Evolutionary conservation across 2,113 vertebrate genomes (phyloP).

Genomic region (Aldabrachelys gigantea): DNA sequence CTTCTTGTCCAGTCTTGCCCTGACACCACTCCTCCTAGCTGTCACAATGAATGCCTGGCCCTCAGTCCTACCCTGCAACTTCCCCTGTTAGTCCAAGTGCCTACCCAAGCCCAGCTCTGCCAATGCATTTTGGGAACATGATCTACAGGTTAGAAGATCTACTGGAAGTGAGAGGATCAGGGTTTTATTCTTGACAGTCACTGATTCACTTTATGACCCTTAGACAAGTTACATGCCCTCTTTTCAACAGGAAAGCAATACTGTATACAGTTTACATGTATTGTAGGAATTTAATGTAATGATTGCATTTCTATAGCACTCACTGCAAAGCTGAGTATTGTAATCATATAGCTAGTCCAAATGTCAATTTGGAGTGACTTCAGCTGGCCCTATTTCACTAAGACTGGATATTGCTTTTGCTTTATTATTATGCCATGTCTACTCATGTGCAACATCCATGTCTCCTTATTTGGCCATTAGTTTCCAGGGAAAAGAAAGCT

Average conservation of each 20-base stretch:
- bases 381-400: background rate
- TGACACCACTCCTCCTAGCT: background rate
- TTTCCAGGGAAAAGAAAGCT: conserved; percentile 4
- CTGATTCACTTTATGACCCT: background rate
- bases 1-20: background rate
- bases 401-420: background rate
- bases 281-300: background rate
- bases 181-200: background rate
- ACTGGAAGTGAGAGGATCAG: background rate
- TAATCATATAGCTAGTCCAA: background rate
- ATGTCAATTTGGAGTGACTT: background rate
- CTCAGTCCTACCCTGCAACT: background rate
- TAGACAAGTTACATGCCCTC: background rate
- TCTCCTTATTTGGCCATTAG: background rate
- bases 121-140: background rate
- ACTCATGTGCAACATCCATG: conserved; percentile 7
- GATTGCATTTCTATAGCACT: no score
- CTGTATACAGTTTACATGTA: background rate
- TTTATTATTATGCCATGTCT: conserved; percentile 6
- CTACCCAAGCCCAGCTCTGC: background rate
- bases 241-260: background rate
- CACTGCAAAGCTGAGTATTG: background rate
- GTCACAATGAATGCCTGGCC: background rate
- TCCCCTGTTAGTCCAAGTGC: accelerated
- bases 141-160: accelerated